These are phyloP conservation scores for Grammomys dolichurus DNA, from an alignment of 2,113 vertebrate genomes.

Conservation along the genomic window DNA sequence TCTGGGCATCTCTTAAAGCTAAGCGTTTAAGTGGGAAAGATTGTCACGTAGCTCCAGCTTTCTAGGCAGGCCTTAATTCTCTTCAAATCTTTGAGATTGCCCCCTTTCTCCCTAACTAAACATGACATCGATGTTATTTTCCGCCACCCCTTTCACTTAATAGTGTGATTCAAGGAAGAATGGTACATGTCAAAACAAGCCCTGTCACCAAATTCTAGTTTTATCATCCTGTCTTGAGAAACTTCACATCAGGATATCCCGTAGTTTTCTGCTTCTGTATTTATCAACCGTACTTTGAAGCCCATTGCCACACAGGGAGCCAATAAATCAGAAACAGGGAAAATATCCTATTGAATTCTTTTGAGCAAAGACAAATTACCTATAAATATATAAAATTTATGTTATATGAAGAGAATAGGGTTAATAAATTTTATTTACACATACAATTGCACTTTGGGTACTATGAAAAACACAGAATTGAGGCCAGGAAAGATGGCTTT, in stretches of 20 bases:
- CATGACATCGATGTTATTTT: not conserved
- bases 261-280: conserved; percentile 21
- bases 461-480: conserved; percentile 38
- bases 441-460: conserved; percentile 35
- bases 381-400: not conserved
- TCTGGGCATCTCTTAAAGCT: not conserved
- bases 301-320: not conserved
- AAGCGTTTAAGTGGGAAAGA: not conserved
- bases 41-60: conserved; percentile 38
- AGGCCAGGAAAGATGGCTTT: not conserved
- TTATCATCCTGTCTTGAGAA: conserved; percentile 11
- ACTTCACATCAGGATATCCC: not conserved
- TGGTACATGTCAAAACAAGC: not conserved
- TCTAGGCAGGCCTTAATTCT: not conserved
- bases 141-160: not conserved
- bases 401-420: not conserved
- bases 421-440: conserved; percentile 1
- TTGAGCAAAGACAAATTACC: not conserved
- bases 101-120: conserved; percentile 22
- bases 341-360: not conserved
- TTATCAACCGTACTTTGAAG: not conserved
- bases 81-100: conserved; percentile 37
- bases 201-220: conserved; percentile 29
- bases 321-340: not conserved
- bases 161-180: conserved; percentile 21